Percentiles rank a stretch among this genome's conserved stretches.
Conservation (phyloP, 2,113 vertebrate genomes). For the Pluvianellus socialis region DNA sequence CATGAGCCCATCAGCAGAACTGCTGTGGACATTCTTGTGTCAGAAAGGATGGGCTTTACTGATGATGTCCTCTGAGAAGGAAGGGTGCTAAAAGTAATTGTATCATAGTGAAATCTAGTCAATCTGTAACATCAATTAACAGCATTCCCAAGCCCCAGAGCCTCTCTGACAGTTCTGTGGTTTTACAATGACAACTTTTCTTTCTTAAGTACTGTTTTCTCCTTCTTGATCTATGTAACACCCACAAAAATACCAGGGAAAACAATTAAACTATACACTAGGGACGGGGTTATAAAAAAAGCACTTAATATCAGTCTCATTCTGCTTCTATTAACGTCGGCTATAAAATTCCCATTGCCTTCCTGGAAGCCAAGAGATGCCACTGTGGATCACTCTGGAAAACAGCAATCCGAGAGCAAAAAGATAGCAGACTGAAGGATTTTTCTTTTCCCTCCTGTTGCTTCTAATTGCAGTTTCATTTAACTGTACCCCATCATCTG, state of each 20-base stretch:
- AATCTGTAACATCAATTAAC: not conserved
- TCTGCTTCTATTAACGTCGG: conserved; percentile 44
- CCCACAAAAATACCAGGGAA: conserved; percentile 10
- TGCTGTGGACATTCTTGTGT: not conserved
- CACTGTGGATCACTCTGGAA: not conserved
- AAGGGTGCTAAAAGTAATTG: not conserved
- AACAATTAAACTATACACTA: conserved; percentile 24
- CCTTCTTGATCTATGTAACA: not conserved
- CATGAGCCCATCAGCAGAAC: not conserved
- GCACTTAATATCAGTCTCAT: not conserved
- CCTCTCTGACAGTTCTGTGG: not conserved
- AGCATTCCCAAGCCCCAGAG: not conserved
- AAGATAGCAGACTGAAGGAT: not conserved
- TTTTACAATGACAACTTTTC: not conserved
- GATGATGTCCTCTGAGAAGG: not conserved
- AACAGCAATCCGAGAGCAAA: not conserved
- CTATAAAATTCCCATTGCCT: conserved; percentile 43
- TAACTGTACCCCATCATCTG: not conserved
- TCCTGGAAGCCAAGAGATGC: conserved; percentile 52
- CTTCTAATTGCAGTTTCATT: not conserved
- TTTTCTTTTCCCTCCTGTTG: not conserved
- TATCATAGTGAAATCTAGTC: not conserved
- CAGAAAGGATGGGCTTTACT: not conserved
- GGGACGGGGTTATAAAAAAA: conserved; percentile 14
- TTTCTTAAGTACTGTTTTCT: not conserved